phyloP scores from a whole-genome alignment of 2,888 invertebrate genomes.

The Didymodactylos carnosus region DNA sequence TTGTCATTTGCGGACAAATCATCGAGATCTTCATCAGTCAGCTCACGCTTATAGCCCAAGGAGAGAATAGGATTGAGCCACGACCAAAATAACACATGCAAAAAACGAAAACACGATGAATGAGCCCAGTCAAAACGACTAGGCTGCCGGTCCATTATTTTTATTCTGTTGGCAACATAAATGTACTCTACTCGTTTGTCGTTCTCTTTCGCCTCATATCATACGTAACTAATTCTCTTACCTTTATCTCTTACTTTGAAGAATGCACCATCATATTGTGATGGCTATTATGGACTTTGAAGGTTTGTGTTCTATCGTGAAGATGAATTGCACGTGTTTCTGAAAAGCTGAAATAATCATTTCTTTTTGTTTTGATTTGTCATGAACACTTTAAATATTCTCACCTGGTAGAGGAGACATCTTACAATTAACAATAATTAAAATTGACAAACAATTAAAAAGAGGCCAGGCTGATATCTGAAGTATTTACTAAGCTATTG shows the following conservation, averaged over 20 bases:
- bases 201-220: background rate
- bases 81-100: background rate
- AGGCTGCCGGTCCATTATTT: background rate
- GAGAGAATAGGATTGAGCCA: background rate
- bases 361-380: too few species aligned
- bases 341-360: too few species aligned
- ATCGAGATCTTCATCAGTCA: background rate
- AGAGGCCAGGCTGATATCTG: too few species aligned
- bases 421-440: too few species aligned
- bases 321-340: too few species aligned
- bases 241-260: background rate
- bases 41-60: background rate
- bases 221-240: background rate
- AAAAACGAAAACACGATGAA: background rate
- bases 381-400: too few species aligned
- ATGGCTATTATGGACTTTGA: too few species aligned
- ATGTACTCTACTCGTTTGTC: background rate
- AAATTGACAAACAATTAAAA: too few species aligned
- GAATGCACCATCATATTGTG: background rate
- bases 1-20: background rate
- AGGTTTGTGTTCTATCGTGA: too few species aligned
- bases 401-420: too few species aligned
- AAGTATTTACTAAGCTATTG: too few species aligned
- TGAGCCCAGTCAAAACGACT: background rate
- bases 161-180: background rate